Base-by-base conservation (phyloP, 2,797 vertebrate genomes). In the Arnoldichthys spilopterus region DNA sequence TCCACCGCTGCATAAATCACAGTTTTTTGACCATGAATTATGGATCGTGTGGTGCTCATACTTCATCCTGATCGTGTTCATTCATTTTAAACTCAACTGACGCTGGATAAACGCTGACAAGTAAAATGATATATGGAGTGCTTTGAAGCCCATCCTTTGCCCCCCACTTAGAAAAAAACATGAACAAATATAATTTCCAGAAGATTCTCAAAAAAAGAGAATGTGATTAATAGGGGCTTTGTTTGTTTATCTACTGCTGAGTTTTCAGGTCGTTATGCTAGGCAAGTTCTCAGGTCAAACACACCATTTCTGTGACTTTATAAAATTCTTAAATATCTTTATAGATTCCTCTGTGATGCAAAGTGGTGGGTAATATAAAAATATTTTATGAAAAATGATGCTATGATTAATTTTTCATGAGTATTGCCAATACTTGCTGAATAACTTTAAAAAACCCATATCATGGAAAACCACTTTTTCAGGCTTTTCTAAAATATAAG, bases 271-370 rank as follows among this genome's bases (percentile, higher is more conserved):
- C 66, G 51, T 59, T 53, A 13, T 2, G 53, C 28, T 47, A 20
- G 18, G 70, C 49, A 79, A 9, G n/a, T 67, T 67, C 3, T 5
- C 20, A 51, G n/a, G 32, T 22, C 56, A 56, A 72, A 72, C 49
- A 34, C 68, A 6, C 66, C 47, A 43, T 59, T 59, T 74, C 62
- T 56, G 3, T 67, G 62, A 73, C 28, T 79, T 67, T 43, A 37
- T 11, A 12, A n/a, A n/a, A n/a, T n/a, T n/a, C n/a, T n/a, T n/a
- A n/a, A 6, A 43, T 6, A 11, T 8, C 11, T 43, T 43, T 43
- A 43, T 43, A 8, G 40, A 43, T 43, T 4, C 40, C 3, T 4
- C 9, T 37, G 34, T 8, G 8, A 37, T 3, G 34, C 9, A 43
- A 43, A 43, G 37, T 45, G 43, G 72, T 53, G 37, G 51, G 51